A percentile compares a stretch with the other conserved stretches of the same genome.
Conservation (phyloP, 2,113 vertebrate species). For the Gallinago jamesoni region DNA sequence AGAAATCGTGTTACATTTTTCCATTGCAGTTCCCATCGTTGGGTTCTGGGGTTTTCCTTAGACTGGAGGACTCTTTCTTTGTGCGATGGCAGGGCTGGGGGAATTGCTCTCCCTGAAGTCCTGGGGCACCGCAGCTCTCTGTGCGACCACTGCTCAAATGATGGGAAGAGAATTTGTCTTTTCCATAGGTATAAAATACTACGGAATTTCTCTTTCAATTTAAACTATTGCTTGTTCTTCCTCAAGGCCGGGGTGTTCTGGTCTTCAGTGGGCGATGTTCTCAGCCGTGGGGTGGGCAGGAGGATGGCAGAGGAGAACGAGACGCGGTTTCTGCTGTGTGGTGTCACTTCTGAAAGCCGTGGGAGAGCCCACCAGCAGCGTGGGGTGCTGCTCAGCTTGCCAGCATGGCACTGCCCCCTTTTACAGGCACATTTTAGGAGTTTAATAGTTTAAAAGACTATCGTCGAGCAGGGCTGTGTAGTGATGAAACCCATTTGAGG, state of each 20-base stretch:
- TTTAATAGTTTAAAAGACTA: not conserved
- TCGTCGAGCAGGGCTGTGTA: not conserved
- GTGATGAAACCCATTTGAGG: not conserved
- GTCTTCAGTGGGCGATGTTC: not conserved
- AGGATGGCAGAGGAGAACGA: not conserved
- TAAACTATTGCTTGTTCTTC: not conserved
- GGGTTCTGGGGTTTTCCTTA: not conserved
- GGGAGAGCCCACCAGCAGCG: not conserved
- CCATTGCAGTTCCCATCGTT: not conserved
- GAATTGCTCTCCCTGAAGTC: not conserved
- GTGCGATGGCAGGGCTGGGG: not conserved
- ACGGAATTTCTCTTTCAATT: not conserved
- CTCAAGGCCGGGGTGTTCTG: not conserved
- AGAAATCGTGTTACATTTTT: not conserved
- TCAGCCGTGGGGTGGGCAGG: not conserved
- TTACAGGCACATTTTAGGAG: accelerated
- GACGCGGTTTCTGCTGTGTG: not conserved
- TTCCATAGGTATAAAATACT: not conserved
- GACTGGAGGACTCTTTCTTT: not conserved
- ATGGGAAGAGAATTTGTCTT: not conserved
- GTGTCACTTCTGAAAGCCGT: not conserved
- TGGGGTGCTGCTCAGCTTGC: not conserved
- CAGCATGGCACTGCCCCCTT: not conserved
- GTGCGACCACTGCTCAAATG: accelerated
- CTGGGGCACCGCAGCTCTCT: not conserved